Percentiles rank a stretch among this genome's conserved stretches.
These are phyloP conservation scores for Hybognathus amarus DNA, from an alignment of 2,797 vertebrate genomes.

Conservation along the genomic window DNA sequence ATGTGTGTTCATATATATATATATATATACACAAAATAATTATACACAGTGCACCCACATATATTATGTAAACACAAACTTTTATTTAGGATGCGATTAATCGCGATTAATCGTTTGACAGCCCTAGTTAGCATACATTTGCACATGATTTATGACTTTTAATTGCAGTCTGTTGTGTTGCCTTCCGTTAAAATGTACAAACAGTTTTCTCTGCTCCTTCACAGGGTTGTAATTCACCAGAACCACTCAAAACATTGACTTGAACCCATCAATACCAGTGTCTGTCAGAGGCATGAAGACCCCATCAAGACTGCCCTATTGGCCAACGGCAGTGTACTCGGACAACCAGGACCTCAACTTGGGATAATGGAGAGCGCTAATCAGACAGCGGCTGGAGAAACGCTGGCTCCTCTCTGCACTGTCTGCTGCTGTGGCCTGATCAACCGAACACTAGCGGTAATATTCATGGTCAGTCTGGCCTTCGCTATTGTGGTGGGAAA, in stretches of 20 bases:
- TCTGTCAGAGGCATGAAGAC: conserved; percentile 42
- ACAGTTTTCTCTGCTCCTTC: conserved; percentile 43
- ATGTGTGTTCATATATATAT: too few species aligned
- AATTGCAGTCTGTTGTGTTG: background rate
- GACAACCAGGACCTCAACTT: conserved; percentile 58
- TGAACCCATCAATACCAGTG: conserved; percentile 47
- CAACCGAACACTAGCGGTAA: conserved; percentile 73
- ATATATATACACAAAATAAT: too few species aligned
- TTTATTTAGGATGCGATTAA: too few species aligned
- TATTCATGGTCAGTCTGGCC: conserved; percentile 80
- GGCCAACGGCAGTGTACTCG: conserved; percentile 63
- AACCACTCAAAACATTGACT: conserved; percentile 46
- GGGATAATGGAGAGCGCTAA: conserved; percentile 65
- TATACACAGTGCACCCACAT: too few species aligned
- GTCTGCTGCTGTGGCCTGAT: conserved; percentile 75
- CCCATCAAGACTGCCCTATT: conserved; percentile 69
- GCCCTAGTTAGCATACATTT: background rate
- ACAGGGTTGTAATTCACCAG: conserved; percentile 61
- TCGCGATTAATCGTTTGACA: too few species aligned
- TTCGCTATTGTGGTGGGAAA: conserved; percentile 82
- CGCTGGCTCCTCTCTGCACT: conserved; percentile 74
- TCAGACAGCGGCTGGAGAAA: conserved; percentile 62
- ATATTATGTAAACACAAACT: too few species aligned
- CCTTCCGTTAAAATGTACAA: background rate
- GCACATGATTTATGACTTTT: background rate